Percentiles rank a stretch among this genome's conserved stretches.
Evolutionary conservation across 2,888 invertebrate genomes (phyloP).

Genomic region (Aphodius granarius): DNA sequence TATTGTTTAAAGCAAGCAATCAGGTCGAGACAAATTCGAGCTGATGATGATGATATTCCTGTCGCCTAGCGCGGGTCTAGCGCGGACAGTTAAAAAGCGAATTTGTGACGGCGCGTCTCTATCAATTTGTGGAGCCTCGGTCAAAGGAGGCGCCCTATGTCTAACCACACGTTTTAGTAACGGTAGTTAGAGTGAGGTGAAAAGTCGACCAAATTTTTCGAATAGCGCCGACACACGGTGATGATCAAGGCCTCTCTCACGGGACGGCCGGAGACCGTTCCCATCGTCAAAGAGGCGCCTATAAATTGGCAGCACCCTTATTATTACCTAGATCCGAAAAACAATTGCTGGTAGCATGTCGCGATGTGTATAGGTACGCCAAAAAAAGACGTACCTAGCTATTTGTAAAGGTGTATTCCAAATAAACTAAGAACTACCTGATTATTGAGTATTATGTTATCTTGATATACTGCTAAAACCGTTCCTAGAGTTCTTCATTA

Average conservation of each 20-base stretch:
- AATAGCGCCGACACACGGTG: constrained; percentile 7
- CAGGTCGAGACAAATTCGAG: background rate
- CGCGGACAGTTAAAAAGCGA: background rate
- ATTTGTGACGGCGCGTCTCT: constrained; percentile 1
- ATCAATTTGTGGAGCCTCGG: constrained; percentile 5
- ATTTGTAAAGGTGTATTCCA: too few relatives aligned
- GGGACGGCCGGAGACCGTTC: constrained; percentile 36
- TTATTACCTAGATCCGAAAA: constrained; percentile 33
- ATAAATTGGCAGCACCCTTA: constrained; percentile 46
- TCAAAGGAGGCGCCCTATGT: background rate
- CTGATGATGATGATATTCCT: background rate
- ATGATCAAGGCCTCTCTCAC: background rate
- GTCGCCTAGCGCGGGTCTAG: background rate
- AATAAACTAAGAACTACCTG: too few relatives aligned
- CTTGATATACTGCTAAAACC: too few relatives aligned
- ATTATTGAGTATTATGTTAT: too few relatives aligned
- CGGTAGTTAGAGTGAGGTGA: constrained; percentile 1
- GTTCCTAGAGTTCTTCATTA: too few relatives aligned
- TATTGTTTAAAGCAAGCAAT: background rate
- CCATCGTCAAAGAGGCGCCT: constrained; percentile 45
- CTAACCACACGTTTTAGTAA: constrained; percentile 6
- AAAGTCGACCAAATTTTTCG: constrained; percentile 11
- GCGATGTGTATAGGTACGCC: background rate
- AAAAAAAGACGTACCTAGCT: background rate
- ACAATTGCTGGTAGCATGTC: constrained; percentile 15